Base-by-base conservation (phyloP, 2,797 vertebrate genomes). In the Lateolabrax maculatus region DNA sequence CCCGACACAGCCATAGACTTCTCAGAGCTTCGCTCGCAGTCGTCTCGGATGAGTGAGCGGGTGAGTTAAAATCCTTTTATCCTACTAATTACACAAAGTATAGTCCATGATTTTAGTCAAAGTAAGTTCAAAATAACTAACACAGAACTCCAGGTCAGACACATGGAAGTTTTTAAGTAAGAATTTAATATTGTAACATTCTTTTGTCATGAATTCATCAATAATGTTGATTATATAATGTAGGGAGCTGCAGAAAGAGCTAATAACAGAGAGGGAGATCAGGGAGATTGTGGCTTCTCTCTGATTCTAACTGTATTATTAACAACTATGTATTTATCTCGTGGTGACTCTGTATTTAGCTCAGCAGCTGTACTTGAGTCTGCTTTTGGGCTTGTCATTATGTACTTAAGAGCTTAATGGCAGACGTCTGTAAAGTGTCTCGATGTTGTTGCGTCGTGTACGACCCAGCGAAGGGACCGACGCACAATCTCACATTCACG, bases 1-100 rank as follows among this genome's bases (percentile, higher is more conserved):
- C 96, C 96, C 0, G 94, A 95, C 53, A 95, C 94, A 0, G 96
- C 96, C 69, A 93, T 97, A 0, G 96, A 96, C 80, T 97, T 97
- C 85, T 96, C 96, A 3, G 96, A 96, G 66, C 91, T 97, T 25
- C 94, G 95, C 34, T 95, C 95, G 0, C 93, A 92, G 74, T 92
- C 95, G 1, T 89, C 88, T 2, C 93, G 95, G 19, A 95, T 96
- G 84, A 96, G 75, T 0, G 95, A 96, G 27, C 84, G 92, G 80
- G 96, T 97, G 90, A 92, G 94, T 77, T 31, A 0, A 15, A n/a
- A 1, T 5, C 41, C 6, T 43, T 31, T 51, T 12, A n/a, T 16
- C 5, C 25, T 8, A 12, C 10, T 0, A 19, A 8, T 52, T 10
- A 16, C 25, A 19, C 5, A 56, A 46, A 27, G 39, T 46, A 6